Conservation (phyloP, 2,113 vertebrate genomes). For the Phrynosoma platyrhinos region DNA sequence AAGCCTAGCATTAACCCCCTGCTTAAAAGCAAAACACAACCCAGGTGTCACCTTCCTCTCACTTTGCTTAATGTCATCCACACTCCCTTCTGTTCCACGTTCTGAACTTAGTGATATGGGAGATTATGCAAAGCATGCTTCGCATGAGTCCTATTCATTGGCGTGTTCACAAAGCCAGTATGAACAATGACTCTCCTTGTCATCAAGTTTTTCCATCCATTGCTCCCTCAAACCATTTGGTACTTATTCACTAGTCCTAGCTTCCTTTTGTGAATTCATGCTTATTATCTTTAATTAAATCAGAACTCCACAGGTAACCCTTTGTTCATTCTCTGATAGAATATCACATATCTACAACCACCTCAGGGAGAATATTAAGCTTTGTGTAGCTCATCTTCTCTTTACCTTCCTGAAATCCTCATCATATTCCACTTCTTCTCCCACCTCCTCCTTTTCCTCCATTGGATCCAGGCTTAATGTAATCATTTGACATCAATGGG, state of each 20-base stretch:
- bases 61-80: not conserved
- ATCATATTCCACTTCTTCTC: not conserved
- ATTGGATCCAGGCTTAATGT: too few relatives aligned
- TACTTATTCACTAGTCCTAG: not conserved
- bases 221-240: slow-evolving; percentile 37
- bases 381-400: slow-evolving; percentile 48
- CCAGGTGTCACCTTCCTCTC: not conserved
- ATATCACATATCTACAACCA: slow-evolving; percentile 49
- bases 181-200: not conserved
- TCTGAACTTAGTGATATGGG: not conserved
- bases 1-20: too few relatives aligned
- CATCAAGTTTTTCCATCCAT: not conserved
- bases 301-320: slow-evolving; percentile 53
- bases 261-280: slow-evolving; percentile 19
- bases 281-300: slow-evolving; percentile 75
- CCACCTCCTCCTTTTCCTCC: not conserved
- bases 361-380: slow-evolving; percentile 52
- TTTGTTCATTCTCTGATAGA: slow-evolving; percentile 59
- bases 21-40: not conserved
- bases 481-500: too few relatives aligned
- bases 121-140: not conserved
- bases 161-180: slow-evolving; percentile 12
- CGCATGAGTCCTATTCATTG: not conserved
- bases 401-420: slow-evolving; percentile 35
- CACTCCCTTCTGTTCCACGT: not conserved